phyloP scores from a whole-genome alignment of 2,113 vertebrate genomes.

The Heloderma charlesbogerti region DNA sequence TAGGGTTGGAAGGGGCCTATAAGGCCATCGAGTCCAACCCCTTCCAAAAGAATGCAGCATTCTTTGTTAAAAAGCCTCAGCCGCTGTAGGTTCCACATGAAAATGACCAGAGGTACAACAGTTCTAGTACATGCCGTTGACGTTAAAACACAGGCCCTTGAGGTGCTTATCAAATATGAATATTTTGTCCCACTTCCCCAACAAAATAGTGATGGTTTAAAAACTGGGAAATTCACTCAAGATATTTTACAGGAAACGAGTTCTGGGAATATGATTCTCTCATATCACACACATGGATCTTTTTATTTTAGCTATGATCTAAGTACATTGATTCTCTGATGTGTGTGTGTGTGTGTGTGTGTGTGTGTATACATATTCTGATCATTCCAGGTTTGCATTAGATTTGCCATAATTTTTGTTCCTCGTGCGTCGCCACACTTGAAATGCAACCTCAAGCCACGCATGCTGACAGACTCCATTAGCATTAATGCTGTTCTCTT shows the following conservation, averaged over 20 bases:
- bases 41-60: slow-evolving; percentile 35
- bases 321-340: slow-evolving; percentile 42
- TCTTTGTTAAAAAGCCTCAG: slow-evolving; percentile 33
- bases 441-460: slow-evolving; percentile 43
- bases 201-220: background rate
- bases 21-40: no score
- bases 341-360: background rate
- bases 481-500: slow-evolving; percentile 67
- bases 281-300: background rate
- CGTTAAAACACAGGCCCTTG: slow-evolving; percentile 45
- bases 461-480: slow-evolving; percentile 74
- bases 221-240: background rate
- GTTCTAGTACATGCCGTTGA: slow-evolving; percentile 8
- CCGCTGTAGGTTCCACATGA: background rate
- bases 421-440: slow-evolving; percentile 41
- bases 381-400: slow-evolving; percentile 48
- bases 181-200: background rate
- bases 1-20: no score
- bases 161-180: slow-evolving; percentile 14
- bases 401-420: slow-evolving; percentile 52
- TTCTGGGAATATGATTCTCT: background rate
- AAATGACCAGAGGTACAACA: slow-evolving; percentile 53
- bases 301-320: slow-evolving; percentile 14
- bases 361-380: background rate
- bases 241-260: background rate